Conservation (phyloP, 2,797 vertebrate species). For the Craterocephalus amniculus region DNA sequence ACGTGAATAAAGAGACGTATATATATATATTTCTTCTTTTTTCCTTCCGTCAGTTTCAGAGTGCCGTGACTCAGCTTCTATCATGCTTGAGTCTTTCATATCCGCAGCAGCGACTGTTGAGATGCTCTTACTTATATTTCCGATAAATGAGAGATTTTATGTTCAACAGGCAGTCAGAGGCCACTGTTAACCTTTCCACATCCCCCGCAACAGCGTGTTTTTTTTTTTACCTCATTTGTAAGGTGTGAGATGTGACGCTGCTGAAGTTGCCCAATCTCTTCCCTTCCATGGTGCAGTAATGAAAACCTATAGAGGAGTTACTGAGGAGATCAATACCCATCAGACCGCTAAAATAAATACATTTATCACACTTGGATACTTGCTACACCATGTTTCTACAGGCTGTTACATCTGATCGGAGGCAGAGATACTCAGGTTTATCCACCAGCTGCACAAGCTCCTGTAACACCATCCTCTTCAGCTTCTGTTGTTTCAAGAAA, state of each 20-base stretch:
- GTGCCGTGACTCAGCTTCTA: slow-evolving; percentile 57
- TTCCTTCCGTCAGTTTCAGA: slow-evolving; percentile 47
- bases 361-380: slow-evolving; percentile 70
- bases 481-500: slow-evolving; percentile 11
- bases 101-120: slow-evolving; percentile 31
- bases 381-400: slow-evolving; percentile 31
- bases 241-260: slow-evolving; percentile 55
- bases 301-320: slow-evolving; percentile 46
- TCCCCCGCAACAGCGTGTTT: slow-evolving; percentile 44
- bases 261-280: slow-evolving; percentile 44
- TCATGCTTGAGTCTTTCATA: slow-evolving; percentile 47
- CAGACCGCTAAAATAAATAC: slow-evolving; percentile 73
- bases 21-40: background rate
- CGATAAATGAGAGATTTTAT: slow-evolving; percentile 69
- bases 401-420: slow-evolving; percentile 60
- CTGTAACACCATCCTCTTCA: background rate
- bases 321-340: slow-evolving; percentile 69
- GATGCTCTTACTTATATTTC: slow-evolving; percentile 65
- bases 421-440: slow-evolving; percentile 42
- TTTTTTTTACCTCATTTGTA: slow-evolving; percentile 67
- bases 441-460: slow-evolving; percentile 13
- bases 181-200: slow-evolving; percentile 67
- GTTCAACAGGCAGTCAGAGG: slow-evolving; percentile 57
- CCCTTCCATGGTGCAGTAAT: slow-evolving; percentile 47
- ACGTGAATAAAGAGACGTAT: background rate